These are phyloP conservation scores for Psilopogon haemacephalus DNA, from an alignment of 2,113 vertebrate species.

Conservation along the genomic window DNA sequence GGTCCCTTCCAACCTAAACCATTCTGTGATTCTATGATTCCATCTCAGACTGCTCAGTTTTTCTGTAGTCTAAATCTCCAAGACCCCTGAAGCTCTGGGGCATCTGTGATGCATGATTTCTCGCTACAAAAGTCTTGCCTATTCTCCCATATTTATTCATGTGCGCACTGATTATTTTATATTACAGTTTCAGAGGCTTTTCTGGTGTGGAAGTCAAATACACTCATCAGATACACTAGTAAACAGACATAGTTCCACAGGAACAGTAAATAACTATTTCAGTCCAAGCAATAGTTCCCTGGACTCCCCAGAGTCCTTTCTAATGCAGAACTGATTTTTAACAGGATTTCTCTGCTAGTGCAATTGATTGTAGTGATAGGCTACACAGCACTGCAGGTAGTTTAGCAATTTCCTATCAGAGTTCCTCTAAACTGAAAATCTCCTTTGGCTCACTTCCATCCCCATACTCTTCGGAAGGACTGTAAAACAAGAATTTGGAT, in stretches of 20 bases:
- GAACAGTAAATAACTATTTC: background rate
- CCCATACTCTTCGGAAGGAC: background rate
- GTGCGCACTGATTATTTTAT: background rate
- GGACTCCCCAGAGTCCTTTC: background rate
- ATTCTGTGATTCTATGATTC: no score
- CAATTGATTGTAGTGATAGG: background rate
- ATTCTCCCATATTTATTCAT: background rate
- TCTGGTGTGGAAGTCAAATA: background rate
- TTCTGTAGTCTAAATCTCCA: background rate
- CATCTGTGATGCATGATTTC: background rate
- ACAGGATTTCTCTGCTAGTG: conserved; percentile 4
- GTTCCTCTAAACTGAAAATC: background rate
- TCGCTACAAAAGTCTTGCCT: background rate
- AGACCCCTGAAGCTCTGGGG: background rate
- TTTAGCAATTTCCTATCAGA: background rate
- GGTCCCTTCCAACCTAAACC: no score
- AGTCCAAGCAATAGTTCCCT: background rate
- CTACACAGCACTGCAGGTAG: background rate
- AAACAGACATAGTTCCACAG: background rate
- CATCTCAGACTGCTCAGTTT: background rate
- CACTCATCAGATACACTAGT: background rate
- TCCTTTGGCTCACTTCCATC: background rate
- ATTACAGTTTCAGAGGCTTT: background rate
- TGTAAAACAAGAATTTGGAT: background rate
- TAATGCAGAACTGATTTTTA: conserved; percentile 30